Evolutionary conservation across 2,888 invertebrate genomes (phyloP), one percentile per base, ranked within the genome.

Genomic region (Diplolepis rosae): DNA sequence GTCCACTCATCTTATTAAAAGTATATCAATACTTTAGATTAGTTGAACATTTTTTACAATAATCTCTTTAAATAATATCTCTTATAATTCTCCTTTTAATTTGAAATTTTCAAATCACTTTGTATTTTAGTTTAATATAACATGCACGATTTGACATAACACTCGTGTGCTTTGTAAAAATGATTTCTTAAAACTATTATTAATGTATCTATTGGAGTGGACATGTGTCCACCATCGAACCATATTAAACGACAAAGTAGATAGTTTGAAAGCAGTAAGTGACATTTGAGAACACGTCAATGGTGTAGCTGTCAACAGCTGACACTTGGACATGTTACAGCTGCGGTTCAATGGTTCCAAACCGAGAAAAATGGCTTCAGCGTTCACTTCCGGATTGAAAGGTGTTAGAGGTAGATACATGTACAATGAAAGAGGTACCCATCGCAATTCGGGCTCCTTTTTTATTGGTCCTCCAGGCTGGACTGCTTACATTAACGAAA

Each of bases 301-400:
- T 22, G 56, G 56, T 61, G 24, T 39, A 61, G 24, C 56, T 61
- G 39, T 61, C 56, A 39, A 39, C 56, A 39, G 56, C 56, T 61
- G 56, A 35, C 56, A 61, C 56, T 61, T 61, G 56, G 35, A 39
- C 35, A 61, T 61, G 56, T 39, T 61, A 61, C 35, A 61, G 24
- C 22, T 35, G 15, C 18, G 28, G 30, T 54, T 54, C 54, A 54
- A 30, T 54, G 54, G 54, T 54, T 32, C 35, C 39, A n/a, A 61
- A 18, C 22, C 22, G 30, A 56, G 35, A 22, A 56, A 56, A 56
- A 35, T 56, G 56, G 56, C 56, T 56, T 61, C 56, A 61, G 35
- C 13, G 5, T 24, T 35, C 56, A 61, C 35, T 61, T 61, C 56
- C 56, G 56, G 56, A 61, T 39, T 35, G 24, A 39, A 22, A 61